Base-by-base conservation (phyloP, 1,140 invertebrate species). In the Drosophila malerkotliana region DNA sequence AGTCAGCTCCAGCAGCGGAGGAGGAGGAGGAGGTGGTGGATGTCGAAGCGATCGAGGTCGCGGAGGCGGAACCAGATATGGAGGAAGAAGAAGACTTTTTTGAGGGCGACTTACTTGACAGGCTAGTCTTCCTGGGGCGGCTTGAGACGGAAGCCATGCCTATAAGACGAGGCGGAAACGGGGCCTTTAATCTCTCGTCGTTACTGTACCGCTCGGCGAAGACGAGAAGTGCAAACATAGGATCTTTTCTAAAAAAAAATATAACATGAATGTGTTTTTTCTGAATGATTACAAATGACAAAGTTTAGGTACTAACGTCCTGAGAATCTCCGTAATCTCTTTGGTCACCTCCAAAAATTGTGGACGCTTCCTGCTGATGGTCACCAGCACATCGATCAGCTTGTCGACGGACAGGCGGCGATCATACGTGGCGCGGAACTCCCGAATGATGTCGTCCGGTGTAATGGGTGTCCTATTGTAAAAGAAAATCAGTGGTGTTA, bases 141-240 rank as follows among this genome's bases (percentile, higher is more conserved):
- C 44, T 10, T 10, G 44, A 12, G 3, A 18, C 18, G 9, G 44
- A 24, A 9, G 44, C 44, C 18, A 47, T 47, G 15, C 2, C 10
- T 37, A 12, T 10, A 4, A n/a, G 34, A 4, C 48, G 32, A 15
- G 4, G 41, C 41, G 39, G 39, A 14, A 41, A 8, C 32, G 21
- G 21, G 21, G 32, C 39, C 4, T 8, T 18, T 1, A 44, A 24
- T 14, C 12, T 44, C 4, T 8, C n/a, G 8, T 67, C 62, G 7
- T 71, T 49, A 8, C 39, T 57, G 21, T 63, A 88, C n/a, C 83
- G 77, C 51, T 90, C 79, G 7, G 77, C 37, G 45, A 91, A 91
- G 28, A 84, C 53, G 1, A 91, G 54, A 49, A 91, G 48, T 49
- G 84, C 91, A 45, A 74, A 90, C 55, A 81, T 81, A 4, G 90